phyloP scores from a whole-genome alignment of 1,140 invertebrate genomes.

The Drosophila mayri region DNA sequence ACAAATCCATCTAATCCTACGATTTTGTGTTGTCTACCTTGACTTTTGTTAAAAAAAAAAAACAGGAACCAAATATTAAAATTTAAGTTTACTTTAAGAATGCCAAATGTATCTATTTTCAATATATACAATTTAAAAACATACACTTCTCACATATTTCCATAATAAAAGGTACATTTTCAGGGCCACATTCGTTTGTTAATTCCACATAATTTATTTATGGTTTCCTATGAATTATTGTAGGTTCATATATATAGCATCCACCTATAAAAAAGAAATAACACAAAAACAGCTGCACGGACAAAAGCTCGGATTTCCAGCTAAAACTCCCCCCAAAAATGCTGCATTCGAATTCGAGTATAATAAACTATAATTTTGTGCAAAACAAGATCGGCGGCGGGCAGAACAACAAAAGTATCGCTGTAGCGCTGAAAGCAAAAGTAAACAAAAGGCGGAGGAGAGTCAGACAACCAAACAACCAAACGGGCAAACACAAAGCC shows the following conservation, averaged over 20 bases:
- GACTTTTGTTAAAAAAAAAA: constrained; percentile 1
- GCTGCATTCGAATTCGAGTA: constrained; percentile 13
- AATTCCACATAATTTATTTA: constrained; percentile 16
- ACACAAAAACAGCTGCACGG: constrained; percentile 50
- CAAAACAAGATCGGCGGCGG: constrained; percentile 29
- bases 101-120: background rate
- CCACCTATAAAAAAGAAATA: constrained; percentile 32
- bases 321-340: constrained; percentile 34
- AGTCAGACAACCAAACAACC: constrained; percentile 44
- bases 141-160: background rate
- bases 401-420: constrained; percentile 28
- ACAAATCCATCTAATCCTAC: background rate
- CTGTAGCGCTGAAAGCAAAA: constrained; percentile 61
- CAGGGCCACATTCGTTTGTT: background rate
- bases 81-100: background rate
- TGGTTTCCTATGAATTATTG: constrained; percentile 39
- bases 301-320: constrained; percentile 65
- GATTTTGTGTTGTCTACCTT: background rate
- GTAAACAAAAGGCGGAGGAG: constrained; percentile 42
- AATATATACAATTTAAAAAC: background rate
- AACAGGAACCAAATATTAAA: background rate
- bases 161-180: background rate
- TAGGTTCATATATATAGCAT: constrained; percentile 16
- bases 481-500: constrained; percentile 40
- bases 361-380: constrained; percentile 70